Percentiles rank a stretch among this genome's conserved stretches.
These are phyloP conservation scores for Dysidea cf. avara DNA, from an alignment of 37 sponge, comb jelly and placozoan genomes.

Conservation along the genomic window DNA sequence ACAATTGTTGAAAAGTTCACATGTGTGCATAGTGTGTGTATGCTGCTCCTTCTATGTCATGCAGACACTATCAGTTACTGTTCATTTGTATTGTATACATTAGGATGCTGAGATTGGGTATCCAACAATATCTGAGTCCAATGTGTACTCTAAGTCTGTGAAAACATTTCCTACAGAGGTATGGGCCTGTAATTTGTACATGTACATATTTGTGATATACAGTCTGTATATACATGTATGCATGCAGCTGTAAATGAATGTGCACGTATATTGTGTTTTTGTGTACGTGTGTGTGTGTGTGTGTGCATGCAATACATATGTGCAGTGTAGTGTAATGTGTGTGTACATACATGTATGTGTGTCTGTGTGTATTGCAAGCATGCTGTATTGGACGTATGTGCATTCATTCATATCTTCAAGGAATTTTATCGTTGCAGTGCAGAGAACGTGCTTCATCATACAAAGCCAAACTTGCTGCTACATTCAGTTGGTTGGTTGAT, in stretches of 20 bases:
- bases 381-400: too few relatives aligned
- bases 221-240: neutral
- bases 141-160: slow-evolving; percentile 50
- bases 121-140: slow-evolving; percentile 66
- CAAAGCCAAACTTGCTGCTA: slow-evolving; percentile 62
- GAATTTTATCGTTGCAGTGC: slow-evolving; percentile 16
- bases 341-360: neutral
- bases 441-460: slow-evolving; percentile 50
- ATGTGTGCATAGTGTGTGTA: too few relatives aligned
- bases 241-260: neutral
- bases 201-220: too few relatives aligned
- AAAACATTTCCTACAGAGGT: slow-evolving; percentile 70
- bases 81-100: too few relatives aligned
- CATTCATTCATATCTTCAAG: too few relatives aligned
- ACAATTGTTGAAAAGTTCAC: too few relatives aligned
- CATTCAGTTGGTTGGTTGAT: slow-evolving; percentile 60
- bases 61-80: too few relatives aligned
- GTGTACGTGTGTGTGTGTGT: slow-evolving; percentile 3
- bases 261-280: neutral
- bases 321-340: neutral
- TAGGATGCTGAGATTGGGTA: slow-evolving; percentile 73
- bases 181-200: too few relatives aligned
- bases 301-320: neutral
- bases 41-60: too few relatives aligned
- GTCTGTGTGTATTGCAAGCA: neutral